Evolutionary conservation across 2,888 invertebrate species (phyloP), one percentile per base, ranked within the genome.

Genomic region (Cephus pulcher): DNA sequence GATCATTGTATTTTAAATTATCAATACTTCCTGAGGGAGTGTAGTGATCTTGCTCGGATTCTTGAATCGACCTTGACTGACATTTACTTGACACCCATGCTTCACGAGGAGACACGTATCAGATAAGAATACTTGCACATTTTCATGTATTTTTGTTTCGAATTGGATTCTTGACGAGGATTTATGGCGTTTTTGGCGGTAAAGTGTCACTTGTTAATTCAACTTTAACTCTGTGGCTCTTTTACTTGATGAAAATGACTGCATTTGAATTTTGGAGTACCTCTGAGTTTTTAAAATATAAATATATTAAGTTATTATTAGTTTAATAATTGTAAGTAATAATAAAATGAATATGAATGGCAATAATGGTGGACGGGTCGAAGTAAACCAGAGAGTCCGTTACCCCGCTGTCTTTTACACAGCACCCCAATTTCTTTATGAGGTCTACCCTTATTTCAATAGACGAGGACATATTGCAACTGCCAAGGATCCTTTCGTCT

Each of bases 21-120:
- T 23, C 56, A 23, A 56, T 56, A 56, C 56, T 56, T 40, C 56
- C 23, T 56, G 56, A 56, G 6, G 6, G 9, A 56, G 56, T 56
- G 56, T 56, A 56, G 9, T 56, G 56, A 56, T 56, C 56, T 56
- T 56, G 56, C 23, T 56, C 56, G 6, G 56, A 56, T 23, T 56
- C 56, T 56, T 56, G 71, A 81, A 84, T 82, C 34, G 88, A 88
- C 88, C 88, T 89, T 88, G 89, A 88, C 85, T 89, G 89, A 88
- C 88, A 88, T 89, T 88, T 84, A 75, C 56, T 40, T 71, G 75
- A 71, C 34, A 34, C 30, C 30, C 71, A 34, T 71, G 23, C 56
- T 9, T 56, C 56, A 9, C 9, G 6, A 56, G 23, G 23, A 23
- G 23, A 9, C 23, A 40, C 40, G 9, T 23, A 56, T 23, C 23